Conservation (phyloP, 1,140 invertebrate species). For the Brachionus rotundiformis region DNA sequence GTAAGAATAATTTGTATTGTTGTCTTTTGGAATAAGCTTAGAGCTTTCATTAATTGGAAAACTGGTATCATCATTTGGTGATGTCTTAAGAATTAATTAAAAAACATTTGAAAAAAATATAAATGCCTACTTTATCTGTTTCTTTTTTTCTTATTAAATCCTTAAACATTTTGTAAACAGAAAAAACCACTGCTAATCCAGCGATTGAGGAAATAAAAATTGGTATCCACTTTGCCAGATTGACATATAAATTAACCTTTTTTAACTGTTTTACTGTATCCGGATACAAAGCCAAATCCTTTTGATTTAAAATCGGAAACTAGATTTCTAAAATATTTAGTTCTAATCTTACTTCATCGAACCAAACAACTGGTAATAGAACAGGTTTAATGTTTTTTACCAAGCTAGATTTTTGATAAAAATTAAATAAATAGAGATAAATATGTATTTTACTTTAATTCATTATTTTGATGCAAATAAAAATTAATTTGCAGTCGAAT, state of each 20-base stretch:
- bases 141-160: slow-evolving; percentile 13
- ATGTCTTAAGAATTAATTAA: not conserved
- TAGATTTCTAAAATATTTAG: no score
- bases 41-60: not conserved
- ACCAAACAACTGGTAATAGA: slow-evolving; percentile 33
- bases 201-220: not conserved
- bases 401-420: no score
- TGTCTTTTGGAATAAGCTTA: not conserved
- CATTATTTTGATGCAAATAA: slow-evolving; percentile 22
- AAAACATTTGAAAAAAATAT: not conserved
- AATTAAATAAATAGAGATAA: no score
- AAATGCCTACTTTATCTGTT: not conserved
- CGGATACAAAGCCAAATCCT: not conserved
- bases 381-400: slow-evolving; percentile 41
- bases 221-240: not conserved
- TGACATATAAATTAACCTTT: not conserved
- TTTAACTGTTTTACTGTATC: not conserved
- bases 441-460: slow-evolving; percentile 19
- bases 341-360: slow-evolving; percentile 40
- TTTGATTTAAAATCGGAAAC: not conserved
- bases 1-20: not conserved
- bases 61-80: not conserved
- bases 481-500: slow-evolving; percentile 48
- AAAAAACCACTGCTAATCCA: not conserved
- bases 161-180: not conserved